Conservation (phyloP, 2,797 vertebrate species). For the Chloroceryle amazona region DNA sequence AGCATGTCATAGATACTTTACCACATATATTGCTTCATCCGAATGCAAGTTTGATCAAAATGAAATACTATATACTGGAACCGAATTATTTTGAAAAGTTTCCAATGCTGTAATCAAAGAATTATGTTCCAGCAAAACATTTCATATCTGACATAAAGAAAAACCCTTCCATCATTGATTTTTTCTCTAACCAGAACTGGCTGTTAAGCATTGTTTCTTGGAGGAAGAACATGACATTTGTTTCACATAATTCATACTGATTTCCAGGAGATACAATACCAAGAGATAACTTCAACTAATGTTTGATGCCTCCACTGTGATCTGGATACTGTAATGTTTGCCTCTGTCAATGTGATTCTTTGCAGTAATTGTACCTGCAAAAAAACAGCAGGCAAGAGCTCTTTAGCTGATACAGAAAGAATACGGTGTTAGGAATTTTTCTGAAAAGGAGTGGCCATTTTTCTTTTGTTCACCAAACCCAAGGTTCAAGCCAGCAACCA, state of each 20-base stretch:
- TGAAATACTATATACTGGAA: neutral
- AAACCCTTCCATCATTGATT: neutral
- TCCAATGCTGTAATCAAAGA: neutral
- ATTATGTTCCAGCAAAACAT: neutral
- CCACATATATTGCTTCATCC: neutral
- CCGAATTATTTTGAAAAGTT: neutral
- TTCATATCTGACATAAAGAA: neutral
- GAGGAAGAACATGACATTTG: neutral
- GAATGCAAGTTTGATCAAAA: neutral
- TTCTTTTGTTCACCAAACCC: neutral
- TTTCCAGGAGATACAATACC: neutral
- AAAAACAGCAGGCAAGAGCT: neutral
- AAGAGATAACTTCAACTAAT: neutral
- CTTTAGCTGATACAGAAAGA: neutral
- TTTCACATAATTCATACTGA: constrained; percentile 1
- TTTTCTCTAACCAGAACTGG: neutral
- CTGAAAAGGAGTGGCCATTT: neutral
- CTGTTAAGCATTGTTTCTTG: neutral
- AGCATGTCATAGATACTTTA: neutral
- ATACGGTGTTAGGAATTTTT: neutral
- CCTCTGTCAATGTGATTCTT: neutral
- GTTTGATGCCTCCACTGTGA: neutral
- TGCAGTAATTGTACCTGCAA: neutral
- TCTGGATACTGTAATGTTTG: neutral
- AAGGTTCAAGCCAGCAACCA: neutral